Percentiles rank a stretch among this genome's conserved stretches.
phyloP scores from a whole-genome alignment of 2,797 vertebrate species.

The Peromyscus aztecus region DNA sequence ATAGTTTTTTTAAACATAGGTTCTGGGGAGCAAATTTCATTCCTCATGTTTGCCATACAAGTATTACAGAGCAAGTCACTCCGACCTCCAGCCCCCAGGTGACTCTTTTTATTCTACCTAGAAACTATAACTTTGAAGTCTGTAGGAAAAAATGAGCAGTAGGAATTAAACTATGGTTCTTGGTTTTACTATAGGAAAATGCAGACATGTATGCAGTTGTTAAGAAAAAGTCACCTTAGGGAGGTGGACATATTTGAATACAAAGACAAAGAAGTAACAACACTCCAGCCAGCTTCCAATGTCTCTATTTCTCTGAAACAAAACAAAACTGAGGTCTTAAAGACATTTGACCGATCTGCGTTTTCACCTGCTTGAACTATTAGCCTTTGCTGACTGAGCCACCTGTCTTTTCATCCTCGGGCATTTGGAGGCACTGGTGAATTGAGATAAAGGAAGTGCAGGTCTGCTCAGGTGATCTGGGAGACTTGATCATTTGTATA shows the following conservation, averaged over 20 bases:
- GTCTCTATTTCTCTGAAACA: neutral
- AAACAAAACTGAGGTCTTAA: neutral
- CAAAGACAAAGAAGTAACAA: neutral
- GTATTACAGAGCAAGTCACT: neutral
- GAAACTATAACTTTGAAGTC: constrained; percentile 28
- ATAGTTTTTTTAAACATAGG: neutral
- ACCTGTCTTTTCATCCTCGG: neutral
- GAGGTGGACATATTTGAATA: neutral
- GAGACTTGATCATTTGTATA: constrained; percentile 1
- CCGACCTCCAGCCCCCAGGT: neutral
- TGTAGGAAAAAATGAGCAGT: constrained; percentile 25
- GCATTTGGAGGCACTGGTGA: neutral
- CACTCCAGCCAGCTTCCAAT: neutral
- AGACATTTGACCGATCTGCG: neutral
- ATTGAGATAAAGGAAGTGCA: neutral
- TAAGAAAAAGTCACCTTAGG: neutral
- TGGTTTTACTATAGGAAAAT: constrained; percentile 7
- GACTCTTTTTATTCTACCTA: neutral
- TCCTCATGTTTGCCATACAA: neutral
- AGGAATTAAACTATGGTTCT: constrained; percentile 10
- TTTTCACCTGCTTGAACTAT: constrained; percentile 54
- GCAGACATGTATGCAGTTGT: neutral
- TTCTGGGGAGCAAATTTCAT: neutral
- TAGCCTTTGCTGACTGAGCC: neutral
- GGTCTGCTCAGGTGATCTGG: neutral